Percentiles rank a stretch among this genome's conserved stretches.
These are phyloP conservation scores for Halictus quadricinctus DNA, from an alignment of 2,888 invertebrate species.

Conservation along the genomic window DNA sequence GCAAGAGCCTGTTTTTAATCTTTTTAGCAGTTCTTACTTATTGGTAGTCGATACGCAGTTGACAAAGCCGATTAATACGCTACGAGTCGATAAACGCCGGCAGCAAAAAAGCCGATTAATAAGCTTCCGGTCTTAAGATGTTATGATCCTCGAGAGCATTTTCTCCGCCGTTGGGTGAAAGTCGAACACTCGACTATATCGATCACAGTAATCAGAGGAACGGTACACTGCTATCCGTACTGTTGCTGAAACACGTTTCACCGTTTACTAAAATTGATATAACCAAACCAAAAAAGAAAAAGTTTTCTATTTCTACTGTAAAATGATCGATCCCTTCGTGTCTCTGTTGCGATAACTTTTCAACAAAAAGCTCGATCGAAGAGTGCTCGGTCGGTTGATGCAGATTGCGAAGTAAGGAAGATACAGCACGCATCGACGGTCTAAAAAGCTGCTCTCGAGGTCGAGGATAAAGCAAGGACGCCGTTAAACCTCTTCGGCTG, in stretches of 20 bases:
- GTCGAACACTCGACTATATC: neutral
- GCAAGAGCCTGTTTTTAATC: neutral
- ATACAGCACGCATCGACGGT: neutral
- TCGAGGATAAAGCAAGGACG: neutral
- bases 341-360: neutral
- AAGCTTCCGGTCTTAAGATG: constrained; percentile 6
- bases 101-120: constrained; percentile 1
- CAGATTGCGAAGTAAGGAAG: neutral
- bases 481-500: neutral
- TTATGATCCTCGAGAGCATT: neutral
- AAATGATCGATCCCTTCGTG: too few species aligned
- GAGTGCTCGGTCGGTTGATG: neutral
- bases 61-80: constrained; percentile 6
- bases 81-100: neutral
- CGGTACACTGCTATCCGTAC: neutral
- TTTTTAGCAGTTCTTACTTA: neutral
- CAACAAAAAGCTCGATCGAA: neutral
- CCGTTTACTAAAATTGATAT: too few species aligned
- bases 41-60: neutral
- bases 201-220: neutral
- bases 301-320: too few species aligned
- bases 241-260: too few species aligned
- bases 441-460: neutral
- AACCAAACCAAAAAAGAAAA: too few species aligned
- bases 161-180: neutral